Base-by-base conservation (phyloP, 2,888 invertebrate genomes). In the Pammene fasciana region DNA sequence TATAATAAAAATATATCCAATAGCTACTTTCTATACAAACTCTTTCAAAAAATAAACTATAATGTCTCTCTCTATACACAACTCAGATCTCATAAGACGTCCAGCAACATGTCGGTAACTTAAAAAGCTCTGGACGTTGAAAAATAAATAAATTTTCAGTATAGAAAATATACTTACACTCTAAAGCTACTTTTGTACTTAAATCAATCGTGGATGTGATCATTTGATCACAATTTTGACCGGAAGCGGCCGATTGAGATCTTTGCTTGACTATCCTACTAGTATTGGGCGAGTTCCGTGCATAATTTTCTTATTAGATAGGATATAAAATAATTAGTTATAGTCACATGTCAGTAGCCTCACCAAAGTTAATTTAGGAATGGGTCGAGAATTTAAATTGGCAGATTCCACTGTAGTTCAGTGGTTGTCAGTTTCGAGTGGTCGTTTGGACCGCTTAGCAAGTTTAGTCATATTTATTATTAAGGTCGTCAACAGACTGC, bases 401-500 rank as follows among this genome's bases (percentile, higher is more conserved):
- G 41, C 50, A 41, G 5, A 61, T 48, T 38, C 26, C 60, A 48
- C 60, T 38, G 36, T 16, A 10, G 41, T 6, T 60, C 34, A 48
- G 61, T 61, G 61, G 13, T 48, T 10, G 50, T 62, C 62, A 52
- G 61, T 56, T 55, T 14, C 26, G 54, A 50, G 45, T 34, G 45
- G 36, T 67, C 43, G 34, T 8, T 46, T 26, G 26, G 64, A 59
- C 64, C 41, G 64, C 64, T 52, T 57, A 62, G 55, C 61, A 61
- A 38, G 55, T 68, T 68, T 18, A 52, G 64, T 59, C 50, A 68
- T 50, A 57, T 57, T 36, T 34, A 16, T 36, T 52, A 34, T 45
- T 41, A 59, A 59, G 13, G 50, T 57, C 38, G 65, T 87, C 79
- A 86, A 78, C 77, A 81, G 64, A 72, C 65, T 62, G 76, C 52